Evolutionary conservation across 2,888 invertebrate genomes (phyloP), one percentile per base, ranked within the genome.

Genomic region (Ophion obscuratus): DNA sequence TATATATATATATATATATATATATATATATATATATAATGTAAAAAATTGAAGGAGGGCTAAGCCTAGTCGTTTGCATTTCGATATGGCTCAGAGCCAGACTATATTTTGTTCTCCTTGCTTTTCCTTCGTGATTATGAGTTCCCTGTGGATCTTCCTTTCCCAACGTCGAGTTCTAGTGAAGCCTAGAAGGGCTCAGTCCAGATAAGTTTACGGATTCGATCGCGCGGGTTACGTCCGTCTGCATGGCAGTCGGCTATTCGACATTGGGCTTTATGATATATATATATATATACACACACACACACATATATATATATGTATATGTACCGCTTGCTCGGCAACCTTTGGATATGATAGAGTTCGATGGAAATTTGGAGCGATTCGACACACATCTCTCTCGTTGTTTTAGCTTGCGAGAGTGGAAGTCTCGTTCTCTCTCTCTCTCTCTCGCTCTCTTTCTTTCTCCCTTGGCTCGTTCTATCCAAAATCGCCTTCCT

Each of bases 21-120:
- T 27, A 67, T 76, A 66, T 64, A 76, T 40, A 9, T 40, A 40
- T 40, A 40, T 14, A 47, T 14, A 11, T 47, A 31, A 31, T 31
- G 14, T 2, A 47, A 47, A 47, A 76, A 66, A 36, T 14, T 70
- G 67, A 61, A 53, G 47, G 44, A 61, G 20, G 68, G 40, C 73
- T 62, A 2, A 81, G 85, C 62, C 57, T 66, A 87, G 85, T 88
- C 89, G 90, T 92, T 92, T 91, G 91, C 91, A 92, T 91, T 91
- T 90, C 89, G 87, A 90, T 90, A 90, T 91, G 90, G 91, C 88
- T 78, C 75, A 73, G 81, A 87, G 90, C 89, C 91, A 89, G 88
- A 87, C 76, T 77, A 20, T 20, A 70, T 40, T 20, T 14, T 79
- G 59, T 66, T 74, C 70, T 44, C 74, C 10, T 47, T 57, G 57